Evolutionary conservation across 2,888 invertebrate genomes (phyloP), one percentile per base, ranked within the genome.

Genomic region (Heliconius ethilla): DNA sequence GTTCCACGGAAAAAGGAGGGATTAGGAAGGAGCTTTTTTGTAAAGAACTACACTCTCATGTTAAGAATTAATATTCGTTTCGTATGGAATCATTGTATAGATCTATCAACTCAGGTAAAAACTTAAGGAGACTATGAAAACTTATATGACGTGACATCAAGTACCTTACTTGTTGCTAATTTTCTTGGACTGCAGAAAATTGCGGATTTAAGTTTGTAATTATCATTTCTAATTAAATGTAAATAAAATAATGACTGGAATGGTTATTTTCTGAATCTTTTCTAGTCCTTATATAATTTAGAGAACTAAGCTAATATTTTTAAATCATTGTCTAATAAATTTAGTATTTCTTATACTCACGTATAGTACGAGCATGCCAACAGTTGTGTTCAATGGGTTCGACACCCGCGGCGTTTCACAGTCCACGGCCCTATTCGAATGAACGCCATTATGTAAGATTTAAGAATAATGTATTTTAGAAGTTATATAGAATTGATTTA

Each of bases 381-480:
- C 78, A 79, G 78, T 79, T 76, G 78, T 51, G 72, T 70, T 74
- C 76, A 79, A 79, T 79, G 29, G 70, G 25, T 37, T 33, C 67
- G 63, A 69, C 67, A 74, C 78, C 76, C 78, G 78, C 78, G 73
- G 78, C 63, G 78, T 69, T 76, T 67, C 73, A 63, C 72, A 76
- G 29, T 33, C 59, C 69, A 51, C 37, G 59, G 7, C 25, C 18
- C 55, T 40, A 72, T 72, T 74, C 62, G 22, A 76, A 74, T 45
- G 77, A 74, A 77, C 55, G 66, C 73, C 67, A 74, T 77, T 74
- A 73, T 77, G 59, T 59, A 29, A 27, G n/a, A 55, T 37, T 72
- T 22, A 15, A 74, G 67, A 73, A 40, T 15, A 59, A 10, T 15
- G 15, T 55, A 29, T 70, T 72, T 66, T 72, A n/a, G 33, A 70